phyloP scores from a whole-genome alignment of 2,888 invertebrate genomes.

The Marasmarcha lunaedactyla region DNA sequence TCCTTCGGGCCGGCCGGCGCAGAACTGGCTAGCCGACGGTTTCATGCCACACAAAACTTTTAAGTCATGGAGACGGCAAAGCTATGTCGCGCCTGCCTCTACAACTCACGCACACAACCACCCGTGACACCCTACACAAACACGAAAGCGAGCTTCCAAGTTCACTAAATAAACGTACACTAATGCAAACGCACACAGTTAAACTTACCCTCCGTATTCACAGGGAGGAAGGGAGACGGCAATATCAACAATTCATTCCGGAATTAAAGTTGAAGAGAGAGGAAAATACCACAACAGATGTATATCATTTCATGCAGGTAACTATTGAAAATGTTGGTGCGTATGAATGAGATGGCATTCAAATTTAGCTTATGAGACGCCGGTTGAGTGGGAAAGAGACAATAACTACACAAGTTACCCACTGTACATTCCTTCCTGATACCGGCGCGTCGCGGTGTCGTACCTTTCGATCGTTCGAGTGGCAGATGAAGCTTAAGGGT shows the following conservation, averaged over 20 bases:
- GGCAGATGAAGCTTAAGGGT: slow-evolving; percentile 69
- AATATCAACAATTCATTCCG: slow-evolving; percentile 64
- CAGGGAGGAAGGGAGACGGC: slow-evolving; percentile 48
- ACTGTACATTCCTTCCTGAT: slow-evolving; percentile 70
- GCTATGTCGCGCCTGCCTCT: slow-evolving; percentile 70
- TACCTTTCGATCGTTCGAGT: slow-evolving; percentile 72
- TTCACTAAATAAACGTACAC: slow-evolving; percentile 71
- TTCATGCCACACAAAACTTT: slow-evolving; percentile 65
- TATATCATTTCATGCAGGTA: slow-evolving; percentile 70
- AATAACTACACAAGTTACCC: slow-evolving; percentile 66
- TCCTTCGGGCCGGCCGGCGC: slow-evolving; percentile 58
- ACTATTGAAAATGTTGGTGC: slow-evolving; percentile 66
- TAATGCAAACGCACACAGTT: slow-evolving; percentile 57
- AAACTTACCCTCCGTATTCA: slow-evolving; percentile 65
- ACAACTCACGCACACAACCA: slow-evolving; percentile 62
- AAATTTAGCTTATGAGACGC: slow-evolving; percentile 61
- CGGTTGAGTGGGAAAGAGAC: slow-evolving; percentile 57
- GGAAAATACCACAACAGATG: slow-evolving; percentile 57
- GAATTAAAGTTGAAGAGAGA: slow-evolving; percentile 39
- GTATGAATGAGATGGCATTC: slow-evolving; percentile 52
- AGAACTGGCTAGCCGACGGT: slow-evolving; percentile 52
- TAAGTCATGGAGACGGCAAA: slow-evolving; percentile 70
- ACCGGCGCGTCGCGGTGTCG: slow-evolving; percentile 51
- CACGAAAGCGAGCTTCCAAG: slow-evolving; percentile 66
- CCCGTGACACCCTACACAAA: slow-evolving; percentile 62